Conservation (phyloP, 1,140 invertebrate species). For the Trichonephila inaurata region DNA sequence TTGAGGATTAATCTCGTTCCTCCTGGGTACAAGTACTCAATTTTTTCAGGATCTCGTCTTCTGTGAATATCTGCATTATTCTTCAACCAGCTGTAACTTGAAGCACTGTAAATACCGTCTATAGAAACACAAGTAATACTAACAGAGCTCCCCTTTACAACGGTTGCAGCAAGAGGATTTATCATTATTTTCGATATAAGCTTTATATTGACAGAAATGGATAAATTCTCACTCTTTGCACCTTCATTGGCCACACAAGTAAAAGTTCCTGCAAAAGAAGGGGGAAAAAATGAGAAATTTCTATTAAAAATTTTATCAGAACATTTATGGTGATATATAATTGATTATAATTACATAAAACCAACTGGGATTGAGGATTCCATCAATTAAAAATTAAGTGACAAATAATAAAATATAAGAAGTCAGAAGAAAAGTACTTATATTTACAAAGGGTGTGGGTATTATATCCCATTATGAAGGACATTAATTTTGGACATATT, state of each 20-base stretch:
- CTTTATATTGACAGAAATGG: background rate
- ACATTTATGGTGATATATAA: too few species aligned
- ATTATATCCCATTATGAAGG: too few species aligned
- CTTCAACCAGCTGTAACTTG: conserved; percentile 77
- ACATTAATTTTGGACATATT: too few species aligned
- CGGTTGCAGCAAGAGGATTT: conserved; percentile 63
- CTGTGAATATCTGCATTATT: conserved; percentile 55
- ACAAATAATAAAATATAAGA: too few species aligned
- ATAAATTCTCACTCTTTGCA: background rate
- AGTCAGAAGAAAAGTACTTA: too few species aligned
- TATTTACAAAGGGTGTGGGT: too few species aligned
- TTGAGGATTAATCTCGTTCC: conserved; percentile 73
- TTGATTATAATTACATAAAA: too few species aligned
- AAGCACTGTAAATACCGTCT: conserved; percentile 36
- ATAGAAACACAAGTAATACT: conserved; percentile 75
- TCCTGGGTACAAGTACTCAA: conserved; percentile 77
- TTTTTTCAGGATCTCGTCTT: conserved; percentile 45
- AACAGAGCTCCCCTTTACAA: conserved; percentile 29
- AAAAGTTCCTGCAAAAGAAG: background rate
- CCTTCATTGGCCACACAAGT: background rate
- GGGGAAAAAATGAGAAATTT: background rate
- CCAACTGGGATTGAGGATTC: too few species aligned
- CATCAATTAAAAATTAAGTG: too few species aligned
- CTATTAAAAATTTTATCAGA: too few species aligned
- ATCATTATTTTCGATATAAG: conserved; percentile 47